Evolutionary conservation across 2,888 invertebrate genomes (phyloP), one percentile per base, ranked within the genome.

Genomic region (Nebria brevicollis): DNA sequence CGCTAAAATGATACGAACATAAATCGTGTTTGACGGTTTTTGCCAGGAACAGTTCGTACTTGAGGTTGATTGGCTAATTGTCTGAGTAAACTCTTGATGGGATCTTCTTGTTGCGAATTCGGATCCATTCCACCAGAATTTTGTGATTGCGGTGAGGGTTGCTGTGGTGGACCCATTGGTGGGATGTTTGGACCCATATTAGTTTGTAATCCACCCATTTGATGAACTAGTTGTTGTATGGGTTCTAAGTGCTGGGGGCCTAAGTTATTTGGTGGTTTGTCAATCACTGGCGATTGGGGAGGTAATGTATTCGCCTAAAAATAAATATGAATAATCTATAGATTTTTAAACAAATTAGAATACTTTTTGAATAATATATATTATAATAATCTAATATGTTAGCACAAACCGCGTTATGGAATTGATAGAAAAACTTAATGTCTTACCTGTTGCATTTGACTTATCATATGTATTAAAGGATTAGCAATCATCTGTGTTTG

Each of bases 381-480:
- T 34, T 34, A 34, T 34, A 4, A 4, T 34, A 34, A 34, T 34
- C 1, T 34, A 34, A 34, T 34, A 34, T 34, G 34, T 34, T 34
- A 34, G 34, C 5, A 4, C 34, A 34, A 34, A 34, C 5, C 5
- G 34, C 5, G 34, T 34, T 34, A 4, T 5, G 34, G 34, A 1
- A 34, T 34, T 1, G 34, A 34, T 1, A 34, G 34, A 4, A 34
- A 34, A 4, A 34, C 7, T 54, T 54, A 54, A 8, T 54, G 2
- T 4, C 85, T 84, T 85, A 89, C 90, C 88, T 91, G 91, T 85
- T 91, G 91, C 89, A 91, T 90, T 86, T 91, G 91, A 86, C 87
- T 90, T 81, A 91, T 90, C 86, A 91, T 89, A 82, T 91, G 91
- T 89, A 91, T 90, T 74, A 92, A 88, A 81, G 91, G 91, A 87